Percentiles rank a stretch among this genome's conserved stretches.
These are phyloP conservation scores for Dorcus parallelipipedus DNA, from an alignment of 2,888 invertebrate genomes.

Conservation along the genomic window DNA sequence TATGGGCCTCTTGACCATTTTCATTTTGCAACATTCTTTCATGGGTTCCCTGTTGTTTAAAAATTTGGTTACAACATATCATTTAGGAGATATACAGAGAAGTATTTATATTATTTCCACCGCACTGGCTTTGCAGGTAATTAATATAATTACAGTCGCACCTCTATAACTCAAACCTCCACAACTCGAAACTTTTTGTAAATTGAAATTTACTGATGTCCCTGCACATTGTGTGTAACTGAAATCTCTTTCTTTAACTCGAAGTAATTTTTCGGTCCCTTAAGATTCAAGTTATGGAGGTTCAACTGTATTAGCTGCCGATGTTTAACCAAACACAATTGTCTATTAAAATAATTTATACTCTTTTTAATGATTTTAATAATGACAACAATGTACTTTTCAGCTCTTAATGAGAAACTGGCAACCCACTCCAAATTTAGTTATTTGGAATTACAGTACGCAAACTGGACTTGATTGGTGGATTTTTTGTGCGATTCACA, in stretches of 20 bases:
- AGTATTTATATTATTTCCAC: conserved; percentile 53
- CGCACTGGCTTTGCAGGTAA: conserved; percentile 49
- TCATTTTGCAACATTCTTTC: conserved; percentile 58
- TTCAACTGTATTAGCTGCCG: background rate
- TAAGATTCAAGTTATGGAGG: too few species aligned
- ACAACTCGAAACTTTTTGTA: too few species aligned
- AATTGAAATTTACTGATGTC: too few species aligned
- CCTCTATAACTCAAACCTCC: too few species aligned
- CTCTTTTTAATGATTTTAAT: conserved; percentile 3
- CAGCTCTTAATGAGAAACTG: conserved; percentile 54
- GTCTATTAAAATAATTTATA: too few species aligned
- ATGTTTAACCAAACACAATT: too few species aligned
- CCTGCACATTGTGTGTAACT: too few species aligned
- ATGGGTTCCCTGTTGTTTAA: conserved; percentile 53
- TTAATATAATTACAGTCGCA: conserved; percentile 19
- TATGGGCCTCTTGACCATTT: conserved; percentile 50
- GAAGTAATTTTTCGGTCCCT: too few species aligned
- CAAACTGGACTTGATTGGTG: conserved; percentile 50
- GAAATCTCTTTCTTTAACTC: too few species aligned
- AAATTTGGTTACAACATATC: conserved; percentile 44
- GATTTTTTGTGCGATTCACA: conserved; percentile 51
- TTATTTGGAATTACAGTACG: conserved; percentile 57
- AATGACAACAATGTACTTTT: conserved; percentile 32
- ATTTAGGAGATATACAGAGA: conserved; percentile 48
- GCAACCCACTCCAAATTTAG: conserved; percentile 49